These are phyloP conservation scores for Steromphala cineraria DNA, from an alignment of 2,888 invertebrate genomes.

Conservation along the genomic window DNA sequence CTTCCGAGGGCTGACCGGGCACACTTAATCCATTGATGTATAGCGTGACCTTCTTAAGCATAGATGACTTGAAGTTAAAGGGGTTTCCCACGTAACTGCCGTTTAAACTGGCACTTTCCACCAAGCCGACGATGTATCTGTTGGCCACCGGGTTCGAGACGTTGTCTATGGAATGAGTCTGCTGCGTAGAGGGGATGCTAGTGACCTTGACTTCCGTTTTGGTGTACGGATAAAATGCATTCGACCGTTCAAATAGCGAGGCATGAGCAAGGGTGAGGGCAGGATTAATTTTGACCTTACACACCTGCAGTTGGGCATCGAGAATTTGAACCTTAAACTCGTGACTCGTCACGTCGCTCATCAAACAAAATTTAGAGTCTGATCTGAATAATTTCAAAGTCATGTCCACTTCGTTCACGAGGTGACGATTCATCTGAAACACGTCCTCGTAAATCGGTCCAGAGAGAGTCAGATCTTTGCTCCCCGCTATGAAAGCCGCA, in stretches of 20 bases:
- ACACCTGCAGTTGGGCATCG: background rate
- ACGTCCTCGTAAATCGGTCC: background rate
- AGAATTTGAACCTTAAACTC: background rate
- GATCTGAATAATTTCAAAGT: background rate
- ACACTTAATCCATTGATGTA: background rate
- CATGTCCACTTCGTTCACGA: background rate
- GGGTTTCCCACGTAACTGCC: background rate
- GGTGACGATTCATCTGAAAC: background rate
- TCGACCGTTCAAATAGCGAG: background rate
- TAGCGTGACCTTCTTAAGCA: background rate
- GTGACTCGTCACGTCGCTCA: background rate
- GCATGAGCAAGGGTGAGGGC: background rate
- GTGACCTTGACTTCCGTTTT: background rate
- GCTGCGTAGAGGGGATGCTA: background rate
- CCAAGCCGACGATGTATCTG: background rate
- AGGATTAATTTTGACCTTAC: background rate
- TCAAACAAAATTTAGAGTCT: background rate
- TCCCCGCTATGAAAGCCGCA: too few relatives aligned
- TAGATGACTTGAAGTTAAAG: background rate
- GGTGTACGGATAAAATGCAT: background rate
- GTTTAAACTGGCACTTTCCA: background rate
- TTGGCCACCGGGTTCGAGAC: background rate
- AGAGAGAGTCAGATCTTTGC: background rate
- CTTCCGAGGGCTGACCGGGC: background rate
- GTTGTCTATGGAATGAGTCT: background rate